Conservation (phyloP, 2,797 vertebrate species). For the Huso huso region DNA sequence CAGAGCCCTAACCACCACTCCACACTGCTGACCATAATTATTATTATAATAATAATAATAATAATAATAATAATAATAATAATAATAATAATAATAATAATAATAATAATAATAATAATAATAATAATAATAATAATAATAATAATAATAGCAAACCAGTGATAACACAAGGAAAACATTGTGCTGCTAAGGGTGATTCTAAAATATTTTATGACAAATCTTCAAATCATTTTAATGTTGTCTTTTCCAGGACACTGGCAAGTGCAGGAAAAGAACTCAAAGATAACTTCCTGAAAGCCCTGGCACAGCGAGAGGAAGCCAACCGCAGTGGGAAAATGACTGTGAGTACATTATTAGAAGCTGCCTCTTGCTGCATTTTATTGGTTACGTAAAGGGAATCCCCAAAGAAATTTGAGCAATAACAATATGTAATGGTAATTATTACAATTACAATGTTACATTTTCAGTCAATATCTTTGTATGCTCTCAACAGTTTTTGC, state of each 20-base stretch:
- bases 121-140: constrained; percentile 5
- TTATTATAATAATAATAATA: too few relatives aligned
- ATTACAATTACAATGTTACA: too few relatives aligned
- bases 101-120: constrained; percentile 19
- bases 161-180: constrained; percentile 15
- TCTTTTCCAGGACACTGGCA: constrained; percentile 65
- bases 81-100: neutral
- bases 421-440: constrained; percentile 38
- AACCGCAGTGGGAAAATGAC: constrained; percentile 68
- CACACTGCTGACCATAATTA: too few relatives aligned
- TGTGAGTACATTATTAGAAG: constrained; percentile 66
- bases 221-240: constrained; percentile 55
- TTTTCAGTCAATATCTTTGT: too few relatives aligned
- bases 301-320: constrained; percentile 73
- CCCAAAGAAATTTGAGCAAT: constrained; percentile 53
- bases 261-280: constrained; percentile 69
- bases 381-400: constrained; percentile 63
- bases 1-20: too few relatives aligned
- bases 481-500: too few relatives aligned
- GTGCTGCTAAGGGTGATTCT: constrained; percentile 19
- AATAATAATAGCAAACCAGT: constrained; percentile 1
- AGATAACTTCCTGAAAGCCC: constrained; percentile 70
- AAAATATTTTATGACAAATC: constrained; percentile 42
- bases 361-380: constrained; percentile 32
- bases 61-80: too few relatives aligned